These are phyloP conservation scores for Agrypnia vestita DNA, from an alignment of 1,140 invertebrate species.

Conservation along the genomic window DNA sequence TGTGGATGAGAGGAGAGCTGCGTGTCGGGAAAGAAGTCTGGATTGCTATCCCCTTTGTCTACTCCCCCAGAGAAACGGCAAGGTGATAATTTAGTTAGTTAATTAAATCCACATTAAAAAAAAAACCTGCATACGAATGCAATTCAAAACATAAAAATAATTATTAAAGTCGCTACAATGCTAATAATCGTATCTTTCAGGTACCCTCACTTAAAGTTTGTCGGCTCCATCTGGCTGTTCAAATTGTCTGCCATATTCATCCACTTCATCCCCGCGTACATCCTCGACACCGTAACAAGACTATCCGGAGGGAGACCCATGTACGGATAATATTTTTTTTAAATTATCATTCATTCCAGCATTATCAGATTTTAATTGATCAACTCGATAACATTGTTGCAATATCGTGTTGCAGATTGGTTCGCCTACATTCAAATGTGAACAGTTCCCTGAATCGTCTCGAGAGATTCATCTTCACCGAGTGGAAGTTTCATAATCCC, in stretches of 20 bases:
- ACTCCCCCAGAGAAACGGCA: too few relatives aligned
- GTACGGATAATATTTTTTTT: conserved; percentile 76
- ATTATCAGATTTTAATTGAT: too few relatives aligned
- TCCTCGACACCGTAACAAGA: conserved; percentile 83
- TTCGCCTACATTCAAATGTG: conserved; percentile 89
- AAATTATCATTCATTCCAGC: too few relatives aligned
- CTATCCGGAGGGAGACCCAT: conserved; percentile 85
- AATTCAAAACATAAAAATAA: too few relatives aligned
- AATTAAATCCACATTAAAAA: too few relatives aligned
- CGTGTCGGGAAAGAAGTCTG: too few relatives aligned
- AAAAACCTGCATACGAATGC: too few relatives aligned
- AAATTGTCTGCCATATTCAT: conserved; percentile 86
- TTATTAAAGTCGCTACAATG: too few relatives aligned
- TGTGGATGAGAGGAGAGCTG: too few relatives aligned
- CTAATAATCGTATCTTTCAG: conserved; percentile 59
- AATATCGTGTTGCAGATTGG: conserved; percentile 76
- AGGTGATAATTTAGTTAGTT: too few relatives aligned
- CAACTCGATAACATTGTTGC: too few relatives aligned
- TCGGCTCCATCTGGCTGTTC: conserved; percentile 82
- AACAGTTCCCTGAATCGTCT: conserved; percentile 86
- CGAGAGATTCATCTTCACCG: conserved; percentile 93
- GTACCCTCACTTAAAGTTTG: conserved; percentile 86
- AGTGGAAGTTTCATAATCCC: conserved; percentile 91
- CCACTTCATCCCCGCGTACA: conserved; percentile 88
- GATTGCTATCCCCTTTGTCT: too few relatives aligned